phyloP scores from a whole-genome alignment of 2,797 vertebrate genomes.

The Sebastes itinus region DNA sequence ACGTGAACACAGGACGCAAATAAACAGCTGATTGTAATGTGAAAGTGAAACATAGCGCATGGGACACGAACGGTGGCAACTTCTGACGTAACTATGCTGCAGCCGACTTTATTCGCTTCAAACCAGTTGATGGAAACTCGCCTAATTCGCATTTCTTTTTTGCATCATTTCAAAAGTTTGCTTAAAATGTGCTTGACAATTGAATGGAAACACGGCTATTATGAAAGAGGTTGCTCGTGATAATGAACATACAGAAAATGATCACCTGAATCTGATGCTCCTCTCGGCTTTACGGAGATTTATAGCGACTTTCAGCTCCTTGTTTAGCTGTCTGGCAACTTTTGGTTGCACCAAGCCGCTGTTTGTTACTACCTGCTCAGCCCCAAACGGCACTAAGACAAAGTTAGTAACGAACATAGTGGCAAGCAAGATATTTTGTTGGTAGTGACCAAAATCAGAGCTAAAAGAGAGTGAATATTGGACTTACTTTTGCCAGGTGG shows the following conservation, averaged over 20 bases:
- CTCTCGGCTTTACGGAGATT: neutral
- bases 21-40: no score
- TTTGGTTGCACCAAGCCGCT: neutral
- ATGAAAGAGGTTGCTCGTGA: no score
- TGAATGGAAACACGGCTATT: fast-evolving
- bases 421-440: neutral
- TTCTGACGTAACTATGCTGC: no score
- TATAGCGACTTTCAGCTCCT: neutral
- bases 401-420: neutral
- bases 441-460: neutral
- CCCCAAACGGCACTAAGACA: neutral
- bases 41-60: no score
- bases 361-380: neutral
- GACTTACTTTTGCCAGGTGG: neutral
- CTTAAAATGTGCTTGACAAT: no score
- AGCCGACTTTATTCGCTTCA: no score
- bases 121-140: no score
- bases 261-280: neutral
- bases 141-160: no score
- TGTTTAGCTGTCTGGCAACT: neutral
- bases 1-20: no score
- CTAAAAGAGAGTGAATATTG: neutral
- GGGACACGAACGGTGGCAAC: no score
- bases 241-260: fast-evolving
- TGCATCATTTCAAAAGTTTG: fast-evolving